Conservation (phyloP, 2,113 vertebrate genomes). For the Regulus satrapa region DNA sequence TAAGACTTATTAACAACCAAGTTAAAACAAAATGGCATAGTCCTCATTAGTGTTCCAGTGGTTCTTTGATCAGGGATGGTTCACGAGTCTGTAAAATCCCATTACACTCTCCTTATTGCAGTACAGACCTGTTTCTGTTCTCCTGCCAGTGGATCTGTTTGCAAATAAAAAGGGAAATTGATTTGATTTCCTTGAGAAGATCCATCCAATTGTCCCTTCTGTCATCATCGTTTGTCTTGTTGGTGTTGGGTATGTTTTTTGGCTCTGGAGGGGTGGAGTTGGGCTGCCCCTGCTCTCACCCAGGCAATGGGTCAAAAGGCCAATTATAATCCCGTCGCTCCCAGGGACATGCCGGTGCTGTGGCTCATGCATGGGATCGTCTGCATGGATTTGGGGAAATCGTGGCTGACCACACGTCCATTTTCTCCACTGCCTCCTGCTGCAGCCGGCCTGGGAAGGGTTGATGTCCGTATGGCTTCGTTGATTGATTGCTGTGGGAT, state of each 20-base stretch:
- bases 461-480: constrained; percentile 95
- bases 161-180: constrained; percentile 60
- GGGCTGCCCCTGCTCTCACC: constrained; percentile 72
- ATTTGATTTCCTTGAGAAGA: constrained; percentile 71
- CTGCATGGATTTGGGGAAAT: constrained; percentile 96
- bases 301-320: constrained; percentile 71
- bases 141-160: constrained; percentile 66
- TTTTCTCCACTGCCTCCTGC: constrained; percentile 92
- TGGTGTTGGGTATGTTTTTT: constrained; percentile 77
- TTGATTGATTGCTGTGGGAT: constrained; percentile 94
- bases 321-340: constrained; percentile 94
- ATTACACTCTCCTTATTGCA: constrained; percentile 71
- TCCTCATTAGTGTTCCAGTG: constrained; percentile 72
- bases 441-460: constrained; percentile 87
- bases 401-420: constrained; percentile 94
- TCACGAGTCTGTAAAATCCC: constrained; percentile 60
- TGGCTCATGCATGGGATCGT: constrained; percentile 98
- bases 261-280: constrained; percentile 81
- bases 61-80: constrained; percentile 63
- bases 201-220: constrained; percentile 67
- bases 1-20: constrained; percentile 76
- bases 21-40: constrained; percentile 73
- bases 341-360: constrained; percentile 93
- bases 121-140: constrained; percentile 64
- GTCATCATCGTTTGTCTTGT: constrained; percentile 47